These are phyloP conservation scores for Erinaceus europaeus DNA, from an alignment of 2,113 vertebrate genomes.

Conservation along the genomic window DNA sequence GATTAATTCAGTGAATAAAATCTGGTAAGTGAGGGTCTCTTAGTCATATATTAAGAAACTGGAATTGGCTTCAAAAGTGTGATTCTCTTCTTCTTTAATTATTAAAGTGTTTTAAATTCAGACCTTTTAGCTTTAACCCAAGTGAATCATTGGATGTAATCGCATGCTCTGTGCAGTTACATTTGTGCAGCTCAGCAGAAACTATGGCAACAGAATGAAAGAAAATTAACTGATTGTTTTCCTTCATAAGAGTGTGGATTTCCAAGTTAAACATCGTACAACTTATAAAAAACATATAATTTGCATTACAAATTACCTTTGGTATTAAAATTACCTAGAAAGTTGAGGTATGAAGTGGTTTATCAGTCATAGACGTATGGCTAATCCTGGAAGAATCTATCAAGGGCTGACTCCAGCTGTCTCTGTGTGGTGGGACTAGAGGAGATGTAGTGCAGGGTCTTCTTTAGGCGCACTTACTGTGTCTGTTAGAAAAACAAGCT, in stretches of 20 bases:
- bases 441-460: too few relatives aligned
- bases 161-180: constrained; percentile 32
- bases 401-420: too few relatives aligned
- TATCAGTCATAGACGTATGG: not conserved
- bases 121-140: constrained; percentile 46
- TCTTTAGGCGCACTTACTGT: too few relatives aligned
- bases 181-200: constrained; percentile 55
- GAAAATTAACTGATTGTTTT: constrained; percentile 54
- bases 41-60: constrained; percentile 16
- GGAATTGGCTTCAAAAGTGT: constrained; percentile 29
- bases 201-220: constrained; percentile 59
- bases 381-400: not conserved
- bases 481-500: too few relatives aligned
- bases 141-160: constrained; percentile 58
- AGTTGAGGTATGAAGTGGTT: not conserved
- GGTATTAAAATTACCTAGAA: constrained; percentile 34
- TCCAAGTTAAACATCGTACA: constrained; percentile 54
- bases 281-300: constrained; percentile 23
- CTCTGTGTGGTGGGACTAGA: too few relatives aligned
- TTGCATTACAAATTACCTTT: constrained; percentile 16
- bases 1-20: constrained; percentile 33
- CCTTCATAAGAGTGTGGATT: not conserved
- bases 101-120: constrained; percentile 59
- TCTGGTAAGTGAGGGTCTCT: not conserved
- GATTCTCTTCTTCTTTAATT: constrained; percentile 43